A percentile compares a stretch with the other conserved stretches of the same genome.
phyloP scores from a whole-genome alignment of 2,888 invertebrate species.

The Sisyra nigra region DNA sequence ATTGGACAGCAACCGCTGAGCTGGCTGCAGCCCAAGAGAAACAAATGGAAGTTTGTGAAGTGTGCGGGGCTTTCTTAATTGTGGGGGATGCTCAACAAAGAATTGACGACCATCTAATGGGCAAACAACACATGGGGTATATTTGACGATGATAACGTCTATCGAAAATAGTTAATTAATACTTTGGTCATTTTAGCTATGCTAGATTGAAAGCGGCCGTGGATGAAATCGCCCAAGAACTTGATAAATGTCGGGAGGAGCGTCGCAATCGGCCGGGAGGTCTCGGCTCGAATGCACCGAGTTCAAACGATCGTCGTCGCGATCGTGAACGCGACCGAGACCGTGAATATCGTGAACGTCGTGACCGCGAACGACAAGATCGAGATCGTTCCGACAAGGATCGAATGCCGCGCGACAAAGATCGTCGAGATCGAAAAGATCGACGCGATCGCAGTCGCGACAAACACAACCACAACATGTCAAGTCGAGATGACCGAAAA shows the following conservation, averaged over 20 bases:
- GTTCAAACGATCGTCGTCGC: constrained; percentile 22
- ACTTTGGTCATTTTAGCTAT: constrained; percentile 27
- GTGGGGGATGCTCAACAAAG: constrained; percentile 97
- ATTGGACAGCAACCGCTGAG: constrained; percentile 64
- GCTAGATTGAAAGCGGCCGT: constrained; percentile 52
- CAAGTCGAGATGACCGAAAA: constrained; percentile 12
- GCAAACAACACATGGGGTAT: constrained; percentile 95
- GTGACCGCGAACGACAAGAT: constrained; percentile 21
- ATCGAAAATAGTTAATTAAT: neutral
- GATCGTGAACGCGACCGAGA: constrained; percentile 26
- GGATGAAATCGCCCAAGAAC: constrained; percentile 43
- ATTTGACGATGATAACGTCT: constrained; percentile 19
- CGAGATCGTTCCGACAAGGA: constrained; percentile 11
- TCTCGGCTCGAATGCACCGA: constrained; percentile 16
- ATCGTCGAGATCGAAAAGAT: constrained; percentile 12
- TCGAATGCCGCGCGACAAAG: constrained; percentile 6
- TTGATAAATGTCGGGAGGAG: constrained; percentile 41
- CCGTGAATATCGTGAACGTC: constrained; percentile 14
- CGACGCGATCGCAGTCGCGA: constrained; percentile 17
- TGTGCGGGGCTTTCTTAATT: constrained; percentile 97
- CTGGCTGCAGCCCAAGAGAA: constrained; percentile 82
- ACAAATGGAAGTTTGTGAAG: constrained; percentile 97
- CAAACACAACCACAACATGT: constrained; percentile 2
- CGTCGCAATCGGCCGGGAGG: constrained; percentile 16
- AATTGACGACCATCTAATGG: constrained; percentile 94